Conservation (phyloP, 2,797 vertebrate species). For the Alauda arvensis region DNA sequence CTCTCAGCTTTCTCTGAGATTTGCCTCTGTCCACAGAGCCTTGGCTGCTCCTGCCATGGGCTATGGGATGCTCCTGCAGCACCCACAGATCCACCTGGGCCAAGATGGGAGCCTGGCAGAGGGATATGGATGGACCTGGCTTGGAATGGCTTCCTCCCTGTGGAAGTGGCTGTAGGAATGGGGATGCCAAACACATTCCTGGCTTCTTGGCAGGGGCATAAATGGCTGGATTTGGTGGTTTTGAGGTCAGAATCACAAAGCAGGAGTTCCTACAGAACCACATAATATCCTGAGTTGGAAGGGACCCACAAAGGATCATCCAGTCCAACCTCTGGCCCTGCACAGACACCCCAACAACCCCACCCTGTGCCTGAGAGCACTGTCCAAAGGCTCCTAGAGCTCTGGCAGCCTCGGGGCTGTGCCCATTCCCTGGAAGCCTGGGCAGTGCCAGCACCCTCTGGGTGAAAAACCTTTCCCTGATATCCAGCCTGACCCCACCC, state of each 20-base stretch:
- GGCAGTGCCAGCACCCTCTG: neutral
- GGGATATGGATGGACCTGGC: neutral
- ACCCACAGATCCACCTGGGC: neutral
- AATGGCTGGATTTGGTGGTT: neutral
- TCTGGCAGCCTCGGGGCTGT: accelerated
- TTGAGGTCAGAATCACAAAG: neutral
- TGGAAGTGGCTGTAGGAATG: neutral
- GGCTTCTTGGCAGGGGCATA: neutral
- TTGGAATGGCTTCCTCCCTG: neutral
- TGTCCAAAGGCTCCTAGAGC: accelerated
- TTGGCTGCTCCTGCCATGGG: neutral
- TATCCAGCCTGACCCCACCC: accelerated
- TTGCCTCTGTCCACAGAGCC: neutral
- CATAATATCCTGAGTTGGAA: neutral
- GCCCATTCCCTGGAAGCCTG: neutral
- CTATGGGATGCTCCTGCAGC: neutral
- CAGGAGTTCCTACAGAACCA: neutral
- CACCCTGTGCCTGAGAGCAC: accelerated
- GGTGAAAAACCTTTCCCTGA: too few relatives aligned
- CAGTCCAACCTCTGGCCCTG: neutral
- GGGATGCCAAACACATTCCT: neutral
- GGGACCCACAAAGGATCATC: neutral
- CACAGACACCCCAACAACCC: neutral
- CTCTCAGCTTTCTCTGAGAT: neutral
- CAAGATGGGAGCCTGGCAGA: neutral